Percentiles rank a stretch among this genome's conserved stretches.
These are phyloP conservation scores for Chaetodon trifasciatus DNA, from an alignment of 2,797 vertebrate genomes.

Conservation along the genomic window DNA sequence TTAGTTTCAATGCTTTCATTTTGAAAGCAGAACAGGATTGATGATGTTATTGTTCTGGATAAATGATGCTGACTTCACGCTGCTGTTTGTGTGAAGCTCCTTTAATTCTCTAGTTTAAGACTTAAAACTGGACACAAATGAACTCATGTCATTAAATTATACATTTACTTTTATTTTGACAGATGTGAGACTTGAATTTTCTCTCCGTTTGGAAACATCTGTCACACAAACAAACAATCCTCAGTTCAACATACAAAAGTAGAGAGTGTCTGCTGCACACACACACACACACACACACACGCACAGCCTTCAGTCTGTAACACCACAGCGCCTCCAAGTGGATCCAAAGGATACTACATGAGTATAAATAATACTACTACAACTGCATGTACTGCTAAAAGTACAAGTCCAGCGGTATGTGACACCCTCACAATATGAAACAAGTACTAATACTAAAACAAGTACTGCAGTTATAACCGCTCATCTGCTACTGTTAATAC, in stretches of 20 bases:
- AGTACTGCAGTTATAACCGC: no score
- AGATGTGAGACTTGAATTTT: background rate
- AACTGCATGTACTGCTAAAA: background rate
- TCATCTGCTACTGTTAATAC: no score
- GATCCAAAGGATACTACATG: background rate
- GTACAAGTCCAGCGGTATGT: no score
- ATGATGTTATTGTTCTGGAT: background rate
- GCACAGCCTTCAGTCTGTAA: background rate
- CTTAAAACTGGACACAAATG: background rate
- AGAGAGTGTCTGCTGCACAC: background rate
- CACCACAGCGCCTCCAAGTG: constrained; percentile 28
- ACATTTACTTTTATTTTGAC: background rate
- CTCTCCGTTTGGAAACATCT: background rate
- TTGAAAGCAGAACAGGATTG: background rate
- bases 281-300: constrained; percentile 6
- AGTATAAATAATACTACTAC: background rate
- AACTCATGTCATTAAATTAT: background rate
- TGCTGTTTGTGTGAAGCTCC: background rate
- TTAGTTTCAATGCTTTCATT: constrained; percentile 12
- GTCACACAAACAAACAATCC: background rate
- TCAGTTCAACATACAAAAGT: no score
- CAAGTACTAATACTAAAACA: no score
- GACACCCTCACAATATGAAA: no score
- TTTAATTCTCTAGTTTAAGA: background rate
- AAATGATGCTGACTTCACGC: background rate